Evolutionary conservation across 2,888 invertebrate species (phyloP).

Genomic region (Corythucha ciliata): DNA sequence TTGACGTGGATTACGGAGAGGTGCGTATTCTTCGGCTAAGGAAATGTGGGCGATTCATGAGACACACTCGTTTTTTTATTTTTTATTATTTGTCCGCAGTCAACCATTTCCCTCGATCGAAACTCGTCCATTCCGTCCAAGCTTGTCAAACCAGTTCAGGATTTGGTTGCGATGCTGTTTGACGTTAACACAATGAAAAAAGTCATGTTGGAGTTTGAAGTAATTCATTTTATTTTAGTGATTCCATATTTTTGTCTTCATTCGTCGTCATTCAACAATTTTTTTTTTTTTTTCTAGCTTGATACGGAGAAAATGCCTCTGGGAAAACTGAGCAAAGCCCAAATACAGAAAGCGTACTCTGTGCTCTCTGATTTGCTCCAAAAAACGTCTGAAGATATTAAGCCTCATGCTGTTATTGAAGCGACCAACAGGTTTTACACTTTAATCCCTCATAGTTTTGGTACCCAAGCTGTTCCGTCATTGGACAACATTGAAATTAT

Average conservation of each 20-base stretch:
- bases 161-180: slow-evolving; percentile 76
- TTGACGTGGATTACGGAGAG: slow-evolving; percentile 72
- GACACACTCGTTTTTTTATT: neutral
- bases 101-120: slow-evolving; percentile 39
- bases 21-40: slow-evolving; percentile 5
- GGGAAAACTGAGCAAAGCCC: slow-evolving; percentile 85
- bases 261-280: slow-evolving; percentile 5
- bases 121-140: slow-evolving; percentile 47
- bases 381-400: slow-evolving; percentile 40
- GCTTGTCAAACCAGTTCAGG: slow-evolving; percentile 66
- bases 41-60: neutral
- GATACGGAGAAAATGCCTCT: slow-evolving; percentile 97
- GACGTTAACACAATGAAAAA: slow-evolving; percentile 86
- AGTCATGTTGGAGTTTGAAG: slow-evolving; percentile 88
- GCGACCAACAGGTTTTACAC: slow-evolving; percentile 92
- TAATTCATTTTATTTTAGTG: slow-evolving; percentile 37
- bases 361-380: slow-evolving; percentile 60
- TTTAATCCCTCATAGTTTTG: slow-evolving; percentile 90
- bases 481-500: slow-evolving; percentile 68
- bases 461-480: slow-evolving; percentile 68
- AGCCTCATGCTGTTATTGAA: slow-evolving; percentile 56
- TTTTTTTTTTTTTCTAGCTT: slow-evolving; percentile 44
- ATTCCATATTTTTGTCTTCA: neutral
- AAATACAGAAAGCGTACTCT: slow-evolving; percentile 75
- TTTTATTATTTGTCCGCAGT: neutral